A percentile compares a stretch with the other conserved stretches of the same genome.
phyloP scores from a whole-genome alignment of 2,888 invertebrate species.

The Agelastica alni region DNA sequence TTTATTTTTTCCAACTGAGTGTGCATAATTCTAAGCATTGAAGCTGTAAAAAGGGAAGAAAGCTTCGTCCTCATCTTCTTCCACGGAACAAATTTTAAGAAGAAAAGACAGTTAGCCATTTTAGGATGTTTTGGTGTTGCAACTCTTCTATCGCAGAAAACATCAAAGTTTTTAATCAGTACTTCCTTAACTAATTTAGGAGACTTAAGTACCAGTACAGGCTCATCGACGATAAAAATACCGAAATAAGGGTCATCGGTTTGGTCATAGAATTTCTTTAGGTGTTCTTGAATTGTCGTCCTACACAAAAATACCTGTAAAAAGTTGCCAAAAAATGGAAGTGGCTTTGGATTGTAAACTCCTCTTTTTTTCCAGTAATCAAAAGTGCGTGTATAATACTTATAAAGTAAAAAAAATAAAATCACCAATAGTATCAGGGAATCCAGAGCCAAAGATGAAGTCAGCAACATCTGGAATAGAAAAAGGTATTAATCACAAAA shows the following conservation, averaged over 20 bases:
- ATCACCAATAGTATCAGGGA: neutral
- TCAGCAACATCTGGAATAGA: neutral
- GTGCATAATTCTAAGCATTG: slow-evolving; percentile 61
- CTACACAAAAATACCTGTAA: slow-evolving; percentile 25
- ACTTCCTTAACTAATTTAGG: slow-evolving; percentile 58
- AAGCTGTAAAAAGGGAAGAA: slow-evolving; percentile 61
- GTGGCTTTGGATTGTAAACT: slow-evolving; percentile 36
- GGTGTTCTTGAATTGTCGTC: slow-evolving; percentile 26
- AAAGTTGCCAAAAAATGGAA: slow-evolving; percentile 43
- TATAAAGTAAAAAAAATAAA: slow-evolving; percentile 28
- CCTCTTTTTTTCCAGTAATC: slow-evolving; percentile 42
- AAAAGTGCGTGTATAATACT: slow-evolving; percentile 38
- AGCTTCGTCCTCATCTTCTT: slow-evolving; percentile 59
- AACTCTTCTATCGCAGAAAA: slow-evolving; percentile 58
- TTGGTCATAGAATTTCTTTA: slow-evolving; percentile 25
- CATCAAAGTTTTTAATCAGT: slow-evolving; percentile 57
- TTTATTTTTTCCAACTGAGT: slow-evolving; percentile 48
- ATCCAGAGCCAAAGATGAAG: neutral
- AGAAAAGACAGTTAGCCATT: slow-evolving; percentile 54
- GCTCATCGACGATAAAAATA: slow-evolving; percentile 58
- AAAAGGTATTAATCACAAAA: neutral
- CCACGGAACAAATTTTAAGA: slow-evolving; percentile 60
- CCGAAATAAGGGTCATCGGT: slow-evolving; percentile 53
- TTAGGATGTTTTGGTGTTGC: slow-evolving; percentile 54
- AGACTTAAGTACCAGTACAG: slow-evolving; percentile 56